Percentiles rank a stretch among this genome's conserved stretches.
Conservation (phyloP, 2,888 invertebrate species). For the Allophyes oxyacanthae region DNA sequence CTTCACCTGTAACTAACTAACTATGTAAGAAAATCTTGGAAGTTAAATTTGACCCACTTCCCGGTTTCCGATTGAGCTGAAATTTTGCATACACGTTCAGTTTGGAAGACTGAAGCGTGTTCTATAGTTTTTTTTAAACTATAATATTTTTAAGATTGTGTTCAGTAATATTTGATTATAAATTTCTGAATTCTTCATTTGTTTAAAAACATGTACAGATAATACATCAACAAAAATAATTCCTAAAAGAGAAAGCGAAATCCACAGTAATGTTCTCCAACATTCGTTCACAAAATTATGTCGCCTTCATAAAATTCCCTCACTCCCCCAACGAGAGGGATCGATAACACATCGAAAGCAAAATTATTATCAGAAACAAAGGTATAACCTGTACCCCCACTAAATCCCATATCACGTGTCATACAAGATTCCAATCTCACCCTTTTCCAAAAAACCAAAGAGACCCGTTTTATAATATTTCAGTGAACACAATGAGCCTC, state of each 20-base stretch:
- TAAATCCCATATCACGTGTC: slow-evolving; percentile 54
- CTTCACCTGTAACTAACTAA: no score
- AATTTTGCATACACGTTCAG: no score
- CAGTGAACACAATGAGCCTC: slow-evolving; percentile 62
- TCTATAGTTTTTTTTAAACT: no score
- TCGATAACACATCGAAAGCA: slow-evolving; percentile 41
- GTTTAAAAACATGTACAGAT: no score
- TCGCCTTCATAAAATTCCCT: slow-evolving; percentile 2
- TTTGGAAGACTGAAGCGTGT: no score
- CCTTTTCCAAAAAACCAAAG: slow-evolving; percentile 62
- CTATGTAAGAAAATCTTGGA: no score
- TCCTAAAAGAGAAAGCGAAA: background rate
- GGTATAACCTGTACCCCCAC: slow-evolving; percentile 33
- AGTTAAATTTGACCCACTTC: no score
- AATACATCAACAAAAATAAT: background rate
- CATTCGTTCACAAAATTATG: slow-evolving; percentile 24
- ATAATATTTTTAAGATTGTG: no score
- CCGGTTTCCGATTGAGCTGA: no score
- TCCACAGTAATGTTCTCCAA: background rate
- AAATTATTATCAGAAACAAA: slow-evolving; percentile 47
- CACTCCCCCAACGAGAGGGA: slow-evolving; percentile 14
- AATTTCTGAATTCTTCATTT: no score
- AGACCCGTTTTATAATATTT: slow-evolving; percentile 66
- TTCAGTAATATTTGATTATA: no score
- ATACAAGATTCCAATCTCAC: slow-evolving; percentile 60